phyloP scores from a whole-genome alignment of 2,888 invertebrate species.

The Philereme vetulata region DNA sequence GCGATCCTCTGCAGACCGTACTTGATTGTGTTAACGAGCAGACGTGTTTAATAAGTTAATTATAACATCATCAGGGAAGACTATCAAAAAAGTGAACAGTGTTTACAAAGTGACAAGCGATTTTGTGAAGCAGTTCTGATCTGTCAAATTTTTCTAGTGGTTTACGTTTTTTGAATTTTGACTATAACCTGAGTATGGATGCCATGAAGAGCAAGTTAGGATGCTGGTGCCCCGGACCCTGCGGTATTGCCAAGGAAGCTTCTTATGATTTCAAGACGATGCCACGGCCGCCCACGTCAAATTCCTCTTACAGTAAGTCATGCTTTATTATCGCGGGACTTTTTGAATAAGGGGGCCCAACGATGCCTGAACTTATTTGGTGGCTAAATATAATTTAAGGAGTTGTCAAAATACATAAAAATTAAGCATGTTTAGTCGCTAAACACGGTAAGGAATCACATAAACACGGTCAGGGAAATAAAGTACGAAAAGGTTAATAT shows the following conservation, averaged over 20 bases:
- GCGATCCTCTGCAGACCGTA: constrained; percentile 7
- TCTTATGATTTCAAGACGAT: constrained; percentile 11
- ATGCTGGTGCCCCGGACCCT: constrained; percentile 15
- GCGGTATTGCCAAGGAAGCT: constrained; percentile 6
- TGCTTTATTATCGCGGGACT: no score
- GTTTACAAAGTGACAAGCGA: neutral
- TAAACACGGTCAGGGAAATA: no score
- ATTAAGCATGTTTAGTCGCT: no score
- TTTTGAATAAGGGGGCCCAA: no score
- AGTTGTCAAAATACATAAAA: no score
- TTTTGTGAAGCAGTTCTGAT: neutral
- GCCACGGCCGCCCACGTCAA: constrained; percentile 19
- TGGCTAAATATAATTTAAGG: no score
- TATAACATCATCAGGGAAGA: neutral
- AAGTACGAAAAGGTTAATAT: no score
- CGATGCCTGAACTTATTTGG: no score
- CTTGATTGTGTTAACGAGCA: constrained; percentile 6
- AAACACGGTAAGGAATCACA: no score
- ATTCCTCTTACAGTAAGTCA: constrained; percentile 25
- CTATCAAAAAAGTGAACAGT: neutral
- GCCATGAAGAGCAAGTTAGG: constrained; percentile 10
- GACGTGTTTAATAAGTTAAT: constrained; percentile 17
- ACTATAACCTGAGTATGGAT: constrained; percentile 13
- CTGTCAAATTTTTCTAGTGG: neutral
- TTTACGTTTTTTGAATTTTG: neutral